These are phyloP conservation scores for Ia io DNA, from an alignment of 2,113 vertebrate species.

Conservation along the genomic window DNA sequence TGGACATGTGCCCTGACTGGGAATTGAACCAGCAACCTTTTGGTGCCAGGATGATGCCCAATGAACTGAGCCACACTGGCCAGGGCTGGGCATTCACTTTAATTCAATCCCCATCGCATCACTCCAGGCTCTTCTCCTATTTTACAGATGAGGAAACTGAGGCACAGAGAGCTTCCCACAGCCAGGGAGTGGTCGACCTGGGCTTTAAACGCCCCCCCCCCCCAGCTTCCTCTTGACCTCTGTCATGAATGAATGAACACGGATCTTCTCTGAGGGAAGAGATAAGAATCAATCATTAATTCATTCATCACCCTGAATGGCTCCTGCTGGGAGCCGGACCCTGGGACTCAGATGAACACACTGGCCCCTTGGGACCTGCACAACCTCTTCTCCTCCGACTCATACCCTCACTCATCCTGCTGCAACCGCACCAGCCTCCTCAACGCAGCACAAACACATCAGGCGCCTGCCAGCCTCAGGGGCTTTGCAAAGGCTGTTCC, in stretches of 20 bases:
- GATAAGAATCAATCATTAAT: background rate
- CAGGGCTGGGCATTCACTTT: too few relatives aligned
- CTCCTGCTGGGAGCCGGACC: background rate
- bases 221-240: background rate
- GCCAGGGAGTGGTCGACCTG: background rate
- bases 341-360: background rate
- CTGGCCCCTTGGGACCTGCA: background rate
- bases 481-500: background rate
- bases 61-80: too few relatives aligned
- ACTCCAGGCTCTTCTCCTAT: background rate
- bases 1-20: too few relatives aligned
- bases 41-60: too few relatives aligned
- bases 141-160: background rate
- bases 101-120: background rate
- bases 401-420: background rate
- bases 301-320: background rate
- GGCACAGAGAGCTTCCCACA: background rate
- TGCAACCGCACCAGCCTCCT: background rate
- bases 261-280: background rate
- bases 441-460: background rate
- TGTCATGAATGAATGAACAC: too few relatives aligned
- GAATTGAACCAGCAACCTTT: too few relatives aligned
- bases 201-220: background rate
- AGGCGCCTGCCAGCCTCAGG: background rate
- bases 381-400: background rate